Conservation (phyloP, 2,888 invertebrate species). For the Oxytorus armatus region DNA sequence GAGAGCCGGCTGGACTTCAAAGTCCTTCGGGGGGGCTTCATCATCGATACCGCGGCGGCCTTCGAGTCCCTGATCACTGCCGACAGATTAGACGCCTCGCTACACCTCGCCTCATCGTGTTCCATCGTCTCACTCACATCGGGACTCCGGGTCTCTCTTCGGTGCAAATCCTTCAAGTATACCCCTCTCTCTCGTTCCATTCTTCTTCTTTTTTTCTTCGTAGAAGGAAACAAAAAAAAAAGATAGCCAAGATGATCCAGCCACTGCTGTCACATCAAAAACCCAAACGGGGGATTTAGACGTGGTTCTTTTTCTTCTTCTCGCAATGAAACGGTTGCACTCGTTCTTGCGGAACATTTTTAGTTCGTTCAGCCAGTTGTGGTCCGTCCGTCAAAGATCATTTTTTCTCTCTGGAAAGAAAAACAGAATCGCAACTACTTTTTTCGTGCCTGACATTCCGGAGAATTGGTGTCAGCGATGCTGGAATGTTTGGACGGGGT, state of each 20-base stretch:
- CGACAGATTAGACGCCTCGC: conserved; percentile 83
- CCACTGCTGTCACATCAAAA: conserved; percentile 57
- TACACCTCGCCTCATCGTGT: conserved; percentile 72
- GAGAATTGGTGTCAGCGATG: not conserved
- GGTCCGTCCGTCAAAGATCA: not conserved
- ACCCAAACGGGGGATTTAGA: conserved; percentile 11
- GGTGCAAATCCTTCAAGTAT: conserved; percentile 29
- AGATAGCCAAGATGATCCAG: conserved; percentile 27
- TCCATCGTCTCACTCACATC: conserved; percentile 57
- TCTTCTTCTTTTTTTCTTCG: not conserved
- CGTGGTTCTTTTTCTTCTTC: conserved; percentile 12
- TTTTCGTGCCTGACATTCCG: not conserved
- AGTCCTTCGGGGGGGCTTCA: conserved; percentile 82
- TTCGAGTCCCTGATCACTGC: conserved; percentile 81
- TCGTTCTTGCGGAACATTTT: conserved; percentile 22
- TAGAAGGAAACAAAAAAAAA: conserved; percentile 3
- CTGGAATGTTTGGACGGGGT: conserved; percentile 12
- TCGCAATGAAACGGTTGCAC: conserved; percentile 5
- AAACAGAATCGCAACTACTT: not conserved
- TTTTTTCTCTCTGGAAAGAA: conserved; percentile 1
- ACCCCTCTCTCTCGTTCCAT: conserved; percentile 36
- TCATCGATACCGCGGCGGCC: conserved; percentile 80
- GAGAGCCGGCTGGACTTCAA: conserved; percentile 82
- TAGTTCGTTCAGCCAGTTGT: not conserved
- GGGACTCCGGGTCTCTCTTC: conserved; percentile 24